Percentiles rank a stretch among this genome's conserved stretches.
Evolutionary conservation across 2,113 vertebrate species (phyloP).

Genomic region (Halichoeres trimaculatus): DNA sequence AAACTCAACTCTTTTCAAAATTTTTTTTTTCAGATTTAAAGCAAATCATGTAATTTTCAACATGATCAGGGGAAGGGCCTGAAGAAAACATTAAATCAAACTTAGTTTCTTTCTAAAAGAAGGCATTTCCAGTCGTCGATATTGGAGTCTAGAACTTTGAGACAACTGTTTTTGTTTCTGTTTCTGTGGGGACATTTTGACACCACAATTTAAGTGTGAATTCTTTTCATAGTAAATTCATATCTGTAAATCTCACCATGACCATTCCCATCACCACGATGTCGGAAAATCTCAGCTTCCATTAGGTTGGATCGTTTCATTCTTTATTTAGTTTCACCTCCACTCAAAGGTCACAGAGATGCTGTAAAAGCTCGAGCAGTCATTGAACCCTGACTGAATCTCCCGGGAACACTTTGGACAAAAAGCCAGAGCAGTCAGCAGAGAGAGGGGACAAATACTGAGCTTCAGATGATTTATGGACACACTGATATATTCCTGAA

Average conservation of each 20-base stretch:
- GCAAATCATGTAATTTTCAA: not conserved
- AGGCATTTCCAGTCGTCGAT: too few species aligned
- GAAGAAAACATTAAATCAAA: too few species aligned
- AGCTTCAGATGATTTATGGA: constrained; percentile 17
- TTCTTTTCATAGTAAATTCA: too few species aligned
- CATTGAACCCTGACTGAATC: constrained; percentile 19
- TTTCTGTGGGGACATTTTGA: too few species aligned
- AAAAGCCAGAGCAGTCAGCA: constrained; percentile 20
- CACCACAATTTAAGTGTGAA: too few species aligned
- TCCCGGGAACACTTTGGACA: constrained; percentile 19
- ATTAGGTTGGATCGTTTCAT: constrained; percentile 19
- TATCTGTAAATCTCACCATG: constrained; percentile 1
- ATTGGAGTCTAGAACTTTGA: too few species aligned
- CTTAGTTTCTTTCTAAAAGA: too few species aligned
- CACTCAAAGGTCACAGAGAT: constrained; percentile 24
- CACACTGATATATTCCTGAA: not conserved
- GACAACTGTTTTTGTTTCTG: too few species aligned
- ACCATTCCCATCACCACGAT: not conserved
- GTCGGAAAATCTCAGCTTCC: not conserved
- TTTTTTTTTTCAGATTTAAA: not conserved
- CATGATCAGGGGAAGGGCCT: not conserved
- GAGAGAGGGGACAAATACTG: constrained; percentile 7
- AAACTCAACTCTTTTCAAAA: not conserved
- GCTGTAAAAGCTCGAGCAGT: constrained; percentile 5
- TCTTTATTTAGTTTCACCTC: constrained; percentile 5